Evolutionary conservation across 2,113 vertebrate genomes (phyloP), one percentile per base, ranked within the genome.

Genomic region (Pungitius pungitius): DNA sequence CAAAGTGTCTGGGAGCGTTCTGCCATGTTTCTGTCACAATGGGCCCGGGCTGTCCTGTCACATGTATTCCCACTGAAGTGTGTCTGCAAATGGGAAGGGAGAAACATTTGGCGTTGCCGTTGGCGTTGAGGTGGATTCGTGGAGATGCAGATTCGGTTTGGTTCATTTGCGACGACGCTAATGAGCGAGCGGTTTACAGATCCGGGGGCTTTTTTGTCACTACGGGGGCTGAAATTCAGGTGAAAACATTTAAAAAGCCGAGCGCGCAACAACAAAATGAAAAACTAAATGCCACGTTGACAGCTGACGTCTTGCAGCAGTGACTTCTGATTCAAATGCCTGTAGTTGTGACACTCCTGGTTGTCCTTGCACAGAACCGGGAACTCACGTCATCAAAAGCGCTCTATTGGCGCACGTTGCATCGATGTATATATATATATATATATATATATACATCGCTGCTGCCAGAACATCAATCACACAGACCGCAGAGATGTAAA

Each of bases 1-100:
- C 85, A 89, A 83, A 86, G 78, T 88, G 86, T 88, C 89, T 81
- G 33, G 81, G 63, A 85, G 78, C 85, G 76, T 85, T 76, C 68
- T 75, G 85, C 40, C 78, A 26, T 75, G 84, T 87, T 84, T n/a
- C n/a, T 86, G 84, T 86, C 85, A 87, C 69, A 83, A 85, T 81
- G 82, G 73, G 82, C 81, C 83, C 82, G 58, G 78, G 75, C 68
- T 72, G 82, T 52, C 45, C 80, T 71, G 79, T 77, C 79, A 86
- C 22, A 84, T 79, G 49, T 22, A 61, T 63, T 81, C 59, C 51
- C 49, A 55, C 57, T 68, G 70, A 75, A 62, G 47, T 61, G 71
- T 77, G 68, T 77, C 66, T 81, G 80, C 67, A 69, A 85, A 57
- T 30, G 43, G 52, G 67, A 13, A 42, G 73, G 65, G 73, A 42